A percentile compares a stretch with the other conserved stretches of the same genome.
Conservation (phyloP, 92 coral and sea anemone species). For the Umimayanthus kanabou region DNA sequence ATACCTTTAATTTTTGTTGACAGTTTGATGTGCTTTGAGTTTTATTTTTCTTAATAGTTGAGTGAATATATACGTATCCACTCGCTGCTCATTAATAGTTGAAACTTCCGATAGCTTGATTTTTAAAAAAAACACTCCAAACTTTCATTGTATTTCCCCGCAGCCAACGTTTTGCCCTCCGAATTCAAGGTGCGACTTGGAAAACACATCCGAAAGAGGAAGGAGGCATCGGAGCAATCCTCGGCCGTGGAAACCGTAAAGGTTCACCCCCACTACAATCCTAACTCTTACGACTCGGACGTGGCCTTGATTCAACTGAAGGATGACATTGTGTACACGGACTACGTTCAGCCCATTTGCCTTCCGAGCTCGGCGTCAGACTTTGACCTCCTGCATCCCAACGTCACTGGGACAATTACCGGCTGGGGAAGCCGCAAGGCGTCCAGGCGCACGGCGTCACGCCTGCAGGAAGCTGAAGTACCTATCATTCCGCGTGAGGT, state of each 20-base stretch:
- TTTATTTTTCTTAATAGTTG: too few species aligned
- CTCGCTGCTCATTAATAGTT: too few species aligned
- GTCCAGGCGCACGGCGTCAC: slow-evolving; percentile 30
- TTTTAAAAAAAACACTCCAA: too few species aligned
- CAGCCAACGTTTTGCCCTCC: slow-evolving; percentile 33
- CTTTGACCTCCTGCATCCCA: slow-evolving; percentile 41
- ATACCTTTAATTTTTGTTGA: too few species aligned
- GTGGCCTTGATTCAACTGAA: slow-evolving; percentile 82
- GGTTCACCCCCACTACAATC: slow-evolving; percentile 60
- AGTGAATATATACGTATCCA: too few species aligned
- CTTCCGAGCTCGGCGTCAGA: slow-evolving; percentile 65
- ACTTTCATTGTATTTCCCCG: neutral
- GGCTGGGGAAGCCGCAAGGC: slow-evolving; percentile 79
- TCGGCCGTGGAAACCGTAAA: slow-evolving; percentile 53
- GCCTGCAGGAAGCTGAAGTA: slow-evolving; percentile 66
- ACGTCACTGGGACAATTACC: slow-evolving; percentile 56
- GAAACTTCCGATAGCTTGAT: too few species aligned
- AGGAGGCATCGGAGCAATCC: slow-evolving; percentile 66
- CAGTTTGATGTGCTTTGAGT: too few species aligned
- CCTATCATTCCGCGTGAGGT: slow-evolving; percentile 57
- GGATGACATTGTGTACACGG: slow-evolving; percentile 62
- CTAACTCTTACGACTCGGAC: slow-evolving; percentile 67
- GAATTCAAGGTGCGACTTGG: slow-evolving; percentile 76
- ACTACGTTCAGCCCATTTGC: slow-evolving; percentile 91
- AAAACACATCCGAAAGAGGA: slow-evolving; percentile 57